Percentiles rank a stretch among this genome's conserved stretches.
phyloP scores from a whole-genome alignment of 2,888 invertebrate genomes.

The Eretmocerus hayati region DNA sequence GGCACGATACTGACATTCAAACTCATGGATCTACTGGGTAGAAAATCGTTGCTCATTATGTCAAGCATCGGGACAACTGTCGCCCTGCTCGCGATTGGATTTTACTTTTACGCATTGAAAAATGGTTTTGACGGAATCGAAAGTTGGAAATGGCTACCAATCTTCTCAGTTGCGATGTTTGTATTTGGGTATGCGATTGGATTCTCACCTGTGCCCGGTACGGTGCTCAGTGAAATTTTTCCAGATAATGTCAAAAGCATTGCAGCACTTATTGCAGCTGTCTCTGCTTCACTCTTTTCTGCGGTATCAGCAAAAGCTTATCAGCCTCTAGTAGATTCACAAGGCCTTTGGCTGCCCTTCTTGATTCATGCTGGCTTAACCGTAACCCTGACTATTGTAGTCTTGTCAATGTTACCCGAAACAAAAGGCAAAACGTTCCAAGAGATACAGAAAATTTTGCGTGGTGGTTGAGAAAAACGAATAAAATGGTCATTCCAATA shows the following conservation, averaged over 20 bases:
- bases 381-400: slow-evolving; percentile 2
- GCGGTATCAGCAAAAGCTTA: slow-evolving; percentile 30
- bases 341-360: slow-evolving; percentile 29
- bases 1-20: slow-evolving; percentile 27
- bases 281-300: slow-evolving; percentile 28
- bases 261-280: slow-evolving; percentile 27
- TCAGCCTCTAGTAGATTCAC: slow-evolving; percentile 29
- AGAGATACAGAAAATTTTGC: slow-evolving; percentile 12
- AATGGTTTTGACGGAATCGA: slow-evolving; percentile 25
- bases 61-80: slow-evolving; percentile 31
- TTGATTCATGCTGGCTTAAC: slow-evolving; percentile 29
- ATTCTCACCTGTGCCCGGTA: slow-evolving; percentile 30
- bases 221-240: slow-evolving; percentile 34
- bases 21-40: slow-evolving; percentile 33
- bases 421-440: slow-evolving; percentile 35
- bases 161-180: slow-evolving; percentile 28
- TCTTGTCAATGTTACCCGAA: slow-evolving; percentile 26
- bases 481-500: too few relatives aligned
- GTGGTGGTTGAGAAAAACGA: background rate
- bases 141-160: slow-evolving; percentile 30
- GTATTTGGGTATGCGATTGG: slow-evolving; percentile 18
- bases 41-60: slow-evolving; percentile 30
- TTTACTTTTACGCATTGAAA: slow-evolving; percentile 30
- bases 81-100: slow-evolving; percentile 24
- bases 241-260: slow-evolving; percentile 31